Evolutionary conservation across 2,888 invertebrate species (phyloP), one percentile per base, ranked within the genome.

Genomic region (Pyrgus malvae): DNA sequence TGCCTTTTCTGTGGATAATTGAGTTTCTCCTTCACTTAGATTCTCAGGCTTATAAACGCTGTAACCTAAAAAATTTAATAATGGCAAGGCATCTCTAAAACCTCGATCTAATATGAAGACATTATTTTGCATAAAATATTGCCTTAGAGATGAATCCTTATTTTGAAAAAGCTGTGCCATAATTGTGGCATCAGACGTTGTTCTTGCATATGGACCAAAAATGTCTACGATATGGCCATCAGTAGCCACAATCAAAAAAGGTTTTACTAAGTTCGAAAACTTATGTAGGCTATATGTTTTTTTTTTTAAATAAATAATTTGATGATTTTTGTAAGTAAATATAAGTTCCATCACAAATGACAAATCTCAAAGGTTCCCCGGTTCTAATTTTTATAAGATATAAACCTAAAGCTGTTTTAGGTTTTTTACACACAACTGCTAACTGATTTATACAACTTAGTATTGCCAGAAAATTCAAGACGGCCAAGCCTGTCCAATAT

Each of bases 1-100:
- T 5, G 57, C 58, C 33, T 53, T 40, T 5, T 25, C 14, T 23
- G 58, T 57, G 3, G 58, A 42, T 2, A 61, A 31, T 31, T 61
- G 58, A 45, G 40, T 35, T 41, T 58, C 55, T 9, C 55, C 55
- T 41, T 31, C 46, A 7, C 50, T 50, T 40, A 57, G 14, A 9
- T 35, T 35, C 21, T 58, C 56, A n/a, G 60, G 57, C 33, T 54
- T 56, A 35, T 54, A 42, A 7, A 49, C 29, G 9, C 35, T 37
- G 46, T 54, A 54, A n/a, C 54, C 57, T 25, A 17, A 37, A 12
- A 1, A 11, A 1, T 48, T 12, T 9, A 46, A 11, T 35, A 29
- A 46, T 27, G 16, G 19, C 21, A 41, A 48, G n/a, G 27, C 40
- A n/a, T 46, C 38, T 37, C 16, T 38, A 21, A 41, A n/a, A 7